A percentile compares a stretch with the other conserved stretches of the same genome.
Evolutionary conservation across 2,888 invertebrate genomes (phyloP).

Genomic region (Unio delphinus): DNA sequence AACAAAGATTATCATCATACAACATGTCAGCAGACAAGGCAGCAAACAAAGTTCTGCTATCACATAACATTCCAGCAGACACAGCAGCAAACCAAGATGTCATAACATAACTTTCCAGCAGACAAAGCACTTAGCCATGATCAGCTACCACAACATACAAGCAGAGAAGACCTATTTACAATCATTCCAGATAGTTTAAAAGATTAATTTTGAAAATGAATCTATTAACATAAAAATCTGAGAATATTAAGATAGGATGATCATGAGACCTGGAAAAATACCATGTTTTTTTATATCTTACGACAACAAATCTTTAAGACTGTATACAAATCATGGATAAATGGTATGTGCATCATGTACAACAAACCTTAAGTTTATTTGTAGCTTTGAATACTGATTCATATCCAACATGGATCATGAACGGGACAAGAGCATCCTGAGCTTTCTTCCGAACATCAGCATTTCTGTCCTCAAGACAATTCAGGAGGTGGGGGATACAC

Average conservation of each 20-base stretch:
- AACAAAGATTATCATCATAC: too few relatives aligned
- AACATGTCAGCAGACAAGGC: too few relatives aligned
- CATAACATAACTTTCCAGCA: too few relatives aligned
- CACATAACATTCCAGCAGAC: too few relatives aligned
- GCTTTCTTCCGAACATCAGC: conserved; percentile 92
- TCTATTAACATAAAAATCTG: not conserved
- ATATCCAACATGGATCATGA: conserved; percentile 93
- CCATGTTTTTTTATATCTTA: too few relatives aligned
- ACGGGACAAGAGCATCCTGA: conserved; percentile 89
- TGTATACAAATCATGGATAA: too few relatives aligned
- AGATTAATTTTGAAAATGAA: not conserved
- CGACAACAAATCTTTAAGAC: too few relatives aligned
- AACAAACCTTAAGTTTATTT: conserved; percentile 82
- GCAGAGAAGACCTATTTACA: not conserved
- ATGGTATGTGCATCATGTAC: too few relatives aligned
- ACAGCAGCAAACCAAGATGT: too few relatives aligned
- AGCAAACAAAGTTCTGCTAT: too few relatives aligned
- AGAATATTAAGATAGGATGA: not conserved
- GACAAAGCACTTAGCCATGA: too few relatives aligned
- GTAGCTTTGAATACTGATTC: conserved; percentile 83
- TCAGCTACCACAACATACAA: too few relatives aligned
- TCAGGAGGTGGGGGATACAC: conserved; percentile 84
- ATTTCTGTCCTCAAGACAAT: conserved; percentile 90
- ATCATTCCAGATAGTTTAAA: not conserved
- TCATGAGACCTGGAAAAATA: not conserved